Percentiles rank a stretch among this genome's conserved stretches.
phyloP scores from a whole-genome alignment of 2,888 invertebrate species.

The Lithosia quadra region DNA sequence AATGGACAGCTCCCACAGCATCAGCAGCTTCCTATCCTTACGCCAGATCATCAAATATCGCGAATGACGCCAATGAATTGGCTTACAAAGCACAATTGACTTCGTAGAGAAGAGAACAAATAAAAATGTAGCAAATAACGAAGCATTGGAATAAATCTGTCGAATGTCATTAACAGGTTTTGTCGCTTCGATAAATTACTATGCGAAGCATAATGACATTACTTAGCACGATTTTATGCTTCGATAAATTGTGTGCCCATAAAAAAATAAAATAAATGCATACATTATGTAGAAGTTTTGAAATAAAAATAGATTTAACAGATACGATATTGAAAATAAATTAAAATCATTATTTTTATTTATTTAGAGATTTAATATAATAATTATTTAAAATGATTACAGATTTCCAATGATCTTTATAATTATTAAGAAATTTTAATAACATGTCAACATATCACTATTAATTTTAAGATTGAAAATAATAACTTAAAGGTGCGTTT shows the following conservation, averaged over 20 bases:
- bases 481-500: constrained; percentile 41
- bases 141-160: constrained; percentile 1
- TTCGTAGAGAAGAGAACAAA: constrained; percentile 57
- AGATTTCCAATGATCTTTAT: constrained; percentile 66
- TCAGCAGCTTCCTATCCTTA: constrained; percentile 79
- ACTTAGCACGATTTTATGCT: background rate
- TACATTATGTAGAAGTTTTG: background rate
- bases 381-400: constrained; percentile 25
- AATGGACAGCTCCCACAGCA: constrained; percentile 79
- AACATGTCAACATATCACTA: constrained; percentile 49
- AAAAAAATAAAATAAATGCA: background rate
- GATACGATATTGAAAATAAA: background rate
- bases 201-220: background rate
- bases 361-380: constrained; percentile 8
- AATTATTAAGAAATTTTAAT: constrained; percentile 33
- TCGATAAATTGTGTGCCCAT: background rate
- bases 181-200: background rate
- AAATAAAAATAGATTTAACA: background rate
- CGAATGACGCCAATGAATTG: constrained; percentile 88
- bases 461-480: constrained; percentile 39
- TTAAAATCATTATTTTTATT: background rate
- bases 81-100: constrained; percentile 90
- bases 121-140: background rate
- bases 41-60: constrained; percentile 78
- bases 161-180: background rate